Base-by-base conservation (phyloP, 2,888 invertebrate species). In the Amphipoea oculea region DNA sequence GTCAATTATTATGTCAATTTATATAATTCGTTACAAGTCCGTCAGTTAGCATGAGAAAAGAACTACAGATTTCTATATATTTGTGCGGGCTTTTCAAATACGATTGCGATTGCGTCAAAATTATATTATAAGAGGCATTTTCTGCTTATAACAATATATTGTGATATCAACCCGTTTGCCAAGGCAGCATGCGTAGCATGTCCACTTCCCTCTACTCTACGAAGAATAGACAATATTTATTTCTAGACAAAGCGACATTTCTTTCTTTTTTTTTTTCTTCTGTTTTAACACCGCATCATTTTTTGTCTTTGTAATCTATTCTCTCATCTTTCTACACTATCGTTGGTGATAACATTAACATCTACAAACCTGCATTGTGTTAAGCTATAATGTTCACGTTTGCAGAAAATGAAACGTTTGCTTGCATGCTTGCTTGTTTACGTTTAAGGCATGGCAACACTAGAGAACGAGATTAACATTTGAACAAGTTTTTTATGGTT, bases 401-500 rank as follows among this genome's bases (percentile, higher is more conserved):
- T 23, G 20, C 51, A n/a, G 6, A n/a, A 60, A 9, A 11, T 62
- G 48, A 29, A 63, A 65, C 12, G 9, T 57, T 83, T 36, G 65
- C 36, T 12, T 57, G 14, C 45, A 1, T 29, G 29, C 29, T 29
- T 29, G 29, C 29, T 29, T 29, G 29, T 29, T 29, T 29, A 29
- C 29, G 29, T 29, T 62, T 17, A 17, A 36, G 2, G 29, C 67
- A 48, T 48, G 54, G 62, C 23, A 62, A 42, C 51, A 7, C 29
- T 54, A 63, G 29, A 60, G 3, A 7, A 36, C 12, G 7, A 40
- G 60, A 57, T 85, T 75, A 81, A 63, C 81, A 74, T 75, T 81
- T 45, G 17, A 40, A 76, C 5, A 17, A 60, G n/a, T 12, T 23
- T 60, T 36, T 36, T 60, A 48, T 1, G 4, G 17, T 48, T 4